Evolutionary conservation across 2,797 vertebrate species (phyloP).

Genomic region (Cirrhinus mrigala): DNA sequence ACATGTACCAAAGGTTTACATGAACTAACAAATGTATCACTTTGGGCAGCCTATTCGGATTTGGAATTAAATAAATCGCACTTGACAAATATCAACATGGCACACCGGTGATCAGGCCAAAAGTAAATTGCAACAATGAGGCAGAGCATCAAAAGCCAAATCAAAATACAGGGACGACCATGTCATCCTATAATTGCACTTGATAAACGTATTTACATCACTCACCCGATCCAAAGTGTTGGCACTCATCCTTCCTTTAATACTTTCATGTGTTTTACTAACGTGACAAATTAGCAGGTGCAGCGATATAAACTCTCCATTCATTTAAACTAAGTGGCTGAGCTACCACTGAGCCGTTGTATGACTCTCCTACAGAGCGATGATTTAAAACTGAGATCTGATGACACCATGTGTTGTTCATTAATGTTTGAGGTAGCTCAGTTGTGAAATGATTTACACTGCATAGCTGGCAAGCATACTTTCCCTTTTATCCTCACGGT

Average conservation of each 20-base stretch:
- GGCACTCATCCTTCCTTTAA: conserved; percentile 60
- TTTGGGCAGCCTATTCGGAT: conserved; percentile 56
- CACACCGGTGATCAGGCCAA: conserved; percentile 59
- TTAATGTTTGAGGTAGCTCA: conserved; percentile 79
- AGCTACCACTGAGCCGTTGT: conserved; percentile 73
- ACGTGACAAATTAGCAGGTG: conserved; percentile 60
- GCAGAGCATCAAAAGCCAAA: conserved; percentile 38
- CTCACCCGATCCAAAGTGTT: conserved; percentile 59
- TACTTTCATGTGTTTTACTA: conserved; percentile 65
- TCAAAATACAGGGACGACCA: conserved; percentile 55
- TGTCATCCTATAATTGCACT: conserved; percentile 76
- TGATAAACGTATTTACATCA: conserved; percentile 70
- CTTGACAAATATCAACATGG: conserved; percentile 57
- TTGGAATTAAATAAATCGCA: conserved; percentile 57
- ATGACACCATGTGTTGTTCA: conserved; percentile 44
- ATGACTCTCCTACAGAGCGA: conserved; percentile 36
- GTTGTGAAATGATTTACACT: conserved; percentile 73
- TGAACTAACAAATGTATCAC: conserved; percentile 42
- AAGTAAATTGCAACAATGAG: conserved; percentile 44
- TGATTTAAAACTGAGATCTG: conserved; percentile 48
- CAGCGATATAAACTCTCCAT: conserved; percentile 59
- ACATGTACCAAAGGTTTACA: conserved; percentile 19
- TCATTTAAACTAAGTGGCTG: conserved; percentile 69
- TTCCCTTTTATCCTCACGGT: conserved; percentile 74
- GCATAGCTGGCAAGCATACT: conserved; percentile 69